Percentiles rank a stretch among this genome's conserved stretches.
phyloP scores from a whole-genome alignment of 2,113 vertebrate species.

The Callopanchax toddi region DNA sequence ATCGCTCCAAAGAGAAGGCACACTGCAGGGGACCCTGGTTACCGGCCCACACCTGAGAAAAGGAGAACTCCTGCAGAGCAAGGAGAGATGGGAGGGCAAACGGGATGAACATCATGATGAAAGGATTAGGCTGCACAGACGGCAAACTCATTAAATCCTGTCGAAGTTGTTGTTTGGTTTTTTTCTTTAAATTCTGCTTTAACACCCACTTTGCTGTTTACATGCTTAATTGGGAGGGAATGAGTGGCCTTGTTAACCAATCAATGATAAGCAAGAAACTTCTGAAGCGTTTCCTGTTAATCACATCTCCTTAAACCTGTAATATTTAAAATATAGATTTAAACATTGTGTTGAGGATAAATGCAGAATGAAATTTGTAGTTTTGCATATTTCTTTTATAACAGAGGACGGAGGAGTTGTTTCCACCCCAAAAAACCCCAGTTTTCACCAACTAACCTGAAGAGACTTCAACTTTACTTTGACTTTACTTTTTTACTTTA shows the following conservation, averaged over 20 bases:
- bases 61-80: slow-evolving; percentile 89
- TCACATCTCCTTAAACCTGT: neutral
- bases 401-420: too few relatives aligned
- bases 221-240: slow-evolving; percentile 59
- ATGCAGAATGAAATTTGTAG: too few relatives aligned
- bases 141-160: slow-evolving; percentile 46
- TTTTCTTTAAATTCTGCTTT: slow-evolving; percentile 19
- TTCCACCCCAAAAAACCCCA: too few relatives aligned
- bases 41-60: slow-evolving; percentile 93
- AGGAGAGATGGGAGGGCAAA: slow-evolving; percentile 11
- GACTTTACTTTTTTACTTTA: too few relatives aligned
- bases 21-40: slow-evolving; percentile 92
- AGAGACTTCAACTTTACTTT: too few relatives aligned
- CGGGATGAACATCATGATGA: slow-evolving; percentile 24
- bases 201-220: slow-evolving; percentile 49
- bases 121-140: slow-evolving; percentile 24
- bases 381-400: too few relatives aligned
- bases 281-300: neutral
- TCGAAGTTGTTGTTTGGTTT: slow-evolving; percentile 37
- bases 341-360: too few relatives aligned
- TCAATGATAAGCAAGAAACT: slow-evolving; percentile 60
- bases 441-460: too few relatives aligned
- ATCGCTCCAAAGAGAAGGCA: slow-evolving; percentile 96
- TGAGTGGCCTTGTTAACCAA: slow-evolving; percentile 54
- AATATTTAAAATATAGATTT: too few relatives aligned